phyloP scores from a whole-genome alignment of 2,113 vertebrate genomes.

The Ondatra zibethicus region DNA sequence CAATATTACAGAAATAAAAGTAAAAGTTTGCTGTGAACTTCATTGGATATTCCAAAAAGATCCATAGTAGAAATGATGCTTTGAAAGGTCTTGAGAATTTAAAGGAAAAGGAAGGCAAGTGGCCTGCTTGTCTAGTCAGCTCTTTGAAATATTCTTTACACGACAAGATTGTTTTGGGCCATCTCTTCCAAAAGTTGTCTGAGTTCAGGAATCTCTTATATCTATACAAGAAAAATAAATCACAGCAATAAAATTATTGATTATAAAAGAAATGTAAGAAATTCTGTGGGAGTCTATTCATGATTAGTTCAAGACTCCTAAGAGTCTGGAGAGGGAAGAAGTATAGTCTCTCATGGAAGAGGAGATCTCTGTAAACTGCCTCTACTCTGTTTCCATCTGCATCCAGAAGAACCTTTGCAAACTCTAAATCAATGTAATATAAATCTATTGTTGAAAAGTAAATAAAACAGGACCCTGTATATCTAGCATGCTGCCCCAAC shows the following conservation, averaged over 20 bases:
- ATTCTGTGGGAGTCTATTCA: background rate
- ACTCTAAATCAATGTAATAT: background rate
- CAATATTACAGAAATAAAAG: background rate
- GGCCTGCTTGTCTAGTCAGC: background rate
- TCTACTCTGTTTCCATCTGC: background rate
- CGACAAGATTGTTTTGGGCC: constrained; percentile 20
- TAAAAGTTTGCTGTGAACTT: background rate
- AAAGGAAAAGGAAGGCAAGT: background rate
- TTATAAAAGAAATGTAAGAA: constrained; percentile 51
- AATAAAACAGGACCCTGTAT: background rate
- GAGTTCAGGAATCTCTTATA: constrained; percentile 39
- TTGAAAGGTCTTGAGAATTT: background rate
- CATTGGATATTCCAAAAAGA: background rate
- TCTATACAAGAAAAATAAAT: constrained; percentile 43
- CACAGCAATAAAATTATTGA: constrained; percentile 37
- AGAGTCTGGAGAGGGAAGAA: background rate
- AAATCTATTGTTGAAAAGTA: background rate
- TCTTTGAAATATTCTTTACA: background rate
- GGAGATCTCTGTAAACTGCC: too few species aligned
- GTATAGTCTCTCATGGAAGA: background rate
- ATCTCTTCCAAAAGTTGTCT: constrained; percentile 20
- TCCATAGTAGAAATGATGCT: background rate
- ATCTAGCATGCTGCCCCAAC: too few species aligned
- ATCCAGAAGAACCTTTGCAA: background rate
- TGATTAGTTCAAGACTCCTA: background rate